A percentile compares a stretch with the other conserved stretches of the same genome.
These are phyloP conservation scores for Macrophya annulata DNA, from an alignment of 2,888 invertebrate genomes.

Conservation along the genomic window DNA sequence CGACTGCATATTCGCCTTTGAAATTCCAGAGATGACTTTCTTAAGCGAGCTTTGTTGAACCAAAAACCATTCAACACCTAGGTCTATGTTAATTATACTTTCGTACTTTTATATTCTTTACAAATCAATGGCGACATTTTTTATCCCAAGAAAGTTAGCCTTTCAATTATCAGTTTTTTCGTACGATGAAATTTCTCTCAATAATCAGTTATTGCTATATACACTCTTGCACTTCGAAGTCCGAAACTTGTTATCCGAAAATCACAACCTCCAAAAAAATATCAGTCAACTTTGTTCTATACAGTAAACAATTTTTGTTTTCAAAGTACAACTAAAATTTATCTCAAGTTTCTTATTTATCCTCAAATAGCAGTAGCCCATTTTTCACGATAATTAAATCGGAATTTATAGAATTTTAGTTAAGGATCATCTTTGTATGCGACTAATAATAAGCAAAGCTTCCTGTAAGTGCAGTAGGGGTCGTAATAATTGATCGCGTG, in stretches of 20 bases:
- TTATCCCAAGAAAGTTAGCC: too few species aligned
- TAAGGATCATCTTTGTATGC: background rate
- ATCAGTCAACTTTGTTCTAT: too few species aligned
- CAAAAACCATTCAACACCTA: background rate
- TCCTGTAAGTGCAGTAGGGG: background rate
- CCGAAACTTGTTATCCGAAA: too few species aligned
- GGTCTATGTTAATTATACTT: too few species aligned
- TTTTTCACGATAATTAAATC: background rate
- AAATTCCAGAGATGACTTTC: background rate
- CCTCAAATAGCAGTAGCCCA: background rate
- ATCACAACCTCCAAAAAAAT: too few species aligned
- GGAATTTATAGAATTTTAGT: background rate
- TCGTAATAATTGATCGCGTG: slow-evolving; percentile 15
- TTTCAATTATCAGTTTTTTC: too few species aligned
- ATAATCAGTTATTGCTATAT: too few species aligned
- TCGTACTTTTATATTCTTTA: background rate
- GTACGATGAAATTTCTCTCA: too few species aligned
- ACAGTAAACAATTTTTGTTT: too few species aligned
- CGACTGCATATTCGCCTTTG: too few species aligned
- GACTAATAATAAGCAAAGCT: background rate
- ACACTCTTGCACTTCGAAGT: too few species aligned
- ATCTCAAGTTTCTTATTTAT: background rate
- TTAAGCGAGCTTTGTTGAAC: background rate
- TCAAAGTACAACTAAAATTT: too few species aligned
- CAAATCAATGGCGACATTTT: background rate